Base-by-base conservation (phyloP, 2,888 invertebrate genomes). In the Mesoligia furuncula region DNA sequence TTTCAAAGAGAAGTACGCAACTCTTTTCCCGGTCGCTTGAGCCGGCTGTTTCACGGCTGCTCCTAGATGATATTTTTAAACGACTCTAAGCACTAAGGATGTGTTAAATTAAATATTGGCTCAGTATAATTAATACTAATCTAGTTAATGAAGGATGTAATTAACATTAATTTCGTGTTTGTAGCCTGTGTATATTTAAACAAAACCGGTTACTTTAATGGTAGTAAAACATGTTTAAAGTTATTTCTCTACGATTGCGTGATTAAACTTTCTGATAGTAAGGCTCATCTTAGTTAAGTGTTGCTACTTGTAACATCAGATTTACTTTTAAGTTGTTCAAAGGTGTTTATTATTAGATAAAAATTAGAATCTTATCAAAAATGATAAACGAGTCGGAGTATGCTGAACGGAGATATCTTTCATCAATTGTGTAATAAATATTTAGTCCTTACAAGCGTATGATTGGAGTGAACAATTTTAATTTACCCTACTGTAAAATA, bases 81-180 rank as follows among this genome's bases (percentile, higher is more conserved):
- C 27, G n/a, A 48, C 27, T 39, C 2, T 39, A 2, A 62, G 48
- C 61, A 77, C 51, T 78, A 81, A 77, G 64, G 51, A 69, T 81
- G 67, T 84, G 61, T 66, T 79, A 62, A 62, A 84, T 81, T 66
- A 66, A 84, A 79, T 79, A 84, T 84, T 72, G 48, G 24, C 45
- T 39, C 31, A 65, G 31, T 27, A 66, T 73, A 79, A 64, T 71
- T 59, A 36, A 59, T 66, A 15, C 75, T 54, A 59, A 82, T 66
- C 42, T 70, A 17, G 15, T 66, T 80, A 66, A 81, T 75, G 81
- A 81, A 73, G 62, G 82, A 81, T 73, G 76, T 64, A 66, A 73
- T 76, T 62, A 48, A 17, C 39, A 71, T 81, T 81, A 48, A 67
- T 62, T 54, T 54, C 27, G 15, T 31, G 59, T 66, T 66, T 15